Percentiles rank a stretch among this genome's conserved stretches.
Evolutionary conservation across 2,888 invertebrate species (phyloP).

Genomic region (Sarcophaga variegata): DNA sequence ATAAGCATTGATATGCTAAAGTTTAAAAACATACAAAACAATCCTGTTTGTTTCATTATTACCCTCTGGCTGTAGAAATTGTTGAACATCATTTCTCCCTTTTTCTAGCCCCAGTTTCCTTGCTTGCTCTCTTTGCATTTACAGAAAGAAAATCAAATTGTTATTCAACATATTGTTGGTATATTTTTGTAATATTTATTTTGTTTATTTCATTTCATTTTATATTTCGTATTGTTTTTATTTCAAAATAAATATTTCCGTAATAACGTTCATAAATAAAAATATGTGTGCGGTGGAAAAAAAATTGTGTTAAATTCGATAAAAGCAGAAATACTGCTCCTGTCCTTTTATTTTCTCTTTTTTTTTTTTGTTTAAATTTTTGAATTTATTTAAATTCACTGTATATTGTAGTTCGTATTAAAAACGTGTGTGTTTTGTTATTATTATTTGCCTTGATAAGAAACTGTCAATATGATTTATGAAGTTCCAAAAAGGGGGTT

Average conservation of each 20-base stretch:
- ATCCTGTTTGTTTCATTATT: constrained; percentile 51
- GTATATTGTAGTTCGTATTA: too few species aligned
- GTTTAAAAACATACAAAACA: constrained; percentile 38
- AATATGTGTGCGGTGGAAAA: background rate
- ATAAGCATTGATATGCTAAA: background rate
- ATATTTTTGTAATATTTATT: constrained; percentile 10
- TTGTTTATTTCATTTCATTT: background rate
- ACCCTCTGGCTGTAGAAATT: constrained; percentile 55
- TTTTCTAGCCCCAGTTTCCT: background rate
- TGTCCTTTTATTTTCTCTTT: too few species aligned
- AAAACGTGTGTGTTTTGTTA: too few species aligned
- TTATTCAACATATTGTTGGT: constrained; percentile 30
- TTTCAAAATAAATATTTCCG: constrained; percentile 50
- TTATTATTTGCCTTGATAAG: too few species aligned
- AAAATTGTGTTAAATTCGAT: constrained; percentile 55
- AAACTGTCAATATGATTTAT: too few species aligned
- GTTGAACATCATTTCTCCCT: constrained; percentile 22
- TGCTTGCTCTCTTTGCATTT: constrained; percentile 1
- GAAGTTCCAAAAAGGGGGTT: too few species aligned
- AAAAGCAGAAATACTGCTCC: constrained; percentile 17
- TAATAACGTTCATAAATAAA: constrained; percentile 57
- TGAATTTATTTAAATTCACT: too few species aligned
- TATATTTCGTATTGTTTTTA: constrained; percentile 15
- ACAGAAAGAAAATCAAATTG: constrained; percentile 7
- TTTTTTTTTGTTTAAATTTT: too few species aligned